Percentiles rank a stretch among this genome's conserved stretches.
These are phyloP conservation scores for Cariama cristata DNA, from an alignment of 2,113 vertebrate species.

Conservation along the genomic window DNA sequence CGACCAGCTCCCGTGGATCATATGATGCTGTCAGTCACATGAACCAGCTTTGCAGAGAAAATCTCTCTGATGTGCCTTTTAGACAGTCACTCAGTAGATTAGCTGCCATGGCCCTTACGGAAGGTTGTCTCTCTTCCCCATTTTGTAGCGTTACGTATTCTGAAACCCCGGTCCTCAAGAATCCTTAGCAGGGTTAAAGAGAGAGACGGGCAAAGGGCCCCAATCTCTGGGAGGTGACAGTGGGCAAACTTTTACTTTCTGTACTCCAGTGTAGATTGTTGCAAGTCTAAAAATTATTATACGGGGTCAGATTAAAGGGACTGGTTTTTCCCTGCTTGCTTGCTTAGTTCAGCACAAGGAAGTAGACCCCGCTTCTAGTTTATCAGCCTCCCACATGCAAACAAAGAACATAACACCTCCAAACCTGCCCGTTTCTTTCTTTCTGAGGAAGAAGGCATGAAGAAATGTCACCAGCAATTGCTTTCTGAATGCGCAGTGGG, in stretches of 20 bases:
- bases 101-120: background rate
- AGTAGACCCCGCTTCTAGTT: background rate
- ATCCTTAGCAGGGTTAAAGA: background rate
- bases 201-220: background rate
- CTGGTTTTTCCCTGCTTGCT: background rate
- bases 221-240: background rate
- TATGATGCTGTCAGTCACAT: background rate
- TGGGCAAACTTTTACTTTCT: background rate
- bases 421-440: background rate
- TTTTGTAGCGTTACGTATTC: background rate
- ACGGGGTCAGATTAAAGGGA: background rate
- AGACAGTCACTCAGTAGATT: background rate
- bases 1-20: rapidly evolving
- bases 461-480: background rate
- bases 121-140: background rate
- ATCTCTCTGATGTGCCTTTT: background rate
- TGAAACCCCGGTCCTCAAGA: background rate
- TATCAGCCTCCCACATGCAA: background rate
- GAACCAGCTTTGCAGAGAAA: background rate
- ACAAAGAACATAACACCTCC: background rate
- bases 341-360: background rate
- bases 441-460: background rate
- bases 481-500: background rate
- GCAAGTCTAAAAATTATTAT: background rate
- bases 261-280: background rate